phyloP scores from a whole-genome alignment of 2,888 invertebrate genomes.

The Oegoconia quadripuncta region DNA sequence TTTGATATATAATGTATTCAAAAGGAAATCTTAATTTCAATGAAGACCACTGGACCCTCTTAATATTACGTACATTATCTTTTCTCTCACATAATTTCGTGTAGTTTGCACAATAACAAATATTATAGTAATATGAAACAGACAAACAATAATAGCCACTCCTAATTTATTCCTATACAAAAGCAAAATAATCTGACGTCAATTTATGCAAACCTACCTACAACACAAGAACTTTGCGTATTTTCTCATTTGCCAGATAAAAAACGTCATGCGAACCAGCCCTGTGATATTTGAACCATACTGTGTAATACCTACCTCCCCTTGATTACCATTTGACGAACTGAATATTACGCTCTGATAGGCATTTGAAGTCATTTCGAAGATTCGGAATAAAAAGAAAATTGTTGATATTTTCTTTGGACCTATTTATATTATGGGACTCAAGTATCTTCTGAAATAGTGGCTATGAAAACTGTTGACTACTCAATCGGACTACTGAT shows the following conservation, averaged over 20 bases:
- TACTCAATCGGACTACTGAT: too few relatives aligned
- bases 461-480: too few relatives aligned
- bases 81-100: too few relatives aligned
- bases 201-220: background rate
- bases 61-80: too few relatives aligned
- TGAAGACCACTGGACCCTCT: too few relatives aligned
- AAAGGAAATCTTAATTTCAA: too few relatives aligned
- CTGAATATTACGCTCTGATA: conserved; percentile 69
- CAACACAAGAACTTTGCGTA: conserved; percentile 27
- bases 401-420: conserved; percentile 48
- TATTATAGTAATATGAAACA: too few relatives aligned
- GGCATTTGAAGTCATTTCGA: conserved; percentile 60
- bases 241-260: conserved; percentile 55
- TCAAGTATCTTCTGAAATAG: too few relatives aligned
- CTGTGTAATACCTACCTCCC: conserved; percentile 65
- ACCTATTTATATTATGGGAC: conserved; percentile 15
- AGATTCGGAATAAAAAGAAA: conserved; percentile 51
- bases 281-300: conserved; percentile 75
- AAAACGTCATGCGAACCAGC: conserved; percentile 46
- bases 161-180: too few relatives aligned
- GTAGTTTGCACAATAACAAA: too few relatives aligned
- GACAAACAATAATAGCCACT: too few relatives aligned
- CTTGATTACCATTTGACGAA: conserved; percentile 74
- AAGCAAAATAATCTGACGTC: background rate
- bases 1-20: too few relatives aligned